Evolutionary conservation across 1,140 invertebrate genomes (phyloP), one percentile per base, ranked within the genome.

Genomic region (Hyles euphorbiae): DNA sequence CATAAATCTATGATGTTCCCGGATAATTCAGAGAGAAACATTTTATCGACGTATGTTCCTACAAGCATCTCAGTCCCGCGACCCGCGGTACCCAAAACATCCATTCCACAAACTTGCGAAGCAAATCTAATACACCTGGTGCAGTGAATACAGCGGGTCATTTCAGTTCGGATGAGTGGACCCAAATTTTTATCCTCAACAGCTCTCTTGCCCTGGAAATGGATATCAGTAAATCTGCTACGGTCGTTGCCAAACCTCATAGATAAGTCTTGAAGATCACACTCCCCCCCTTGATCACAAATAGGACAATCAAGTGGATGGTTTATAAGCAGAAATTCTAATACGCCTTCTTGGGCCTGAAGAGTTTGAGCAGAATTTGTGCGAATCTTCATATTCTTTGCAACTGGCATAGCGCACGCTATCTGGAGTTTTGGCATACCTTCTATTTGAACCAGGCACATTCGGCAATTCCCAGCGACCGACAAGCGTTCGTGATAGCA

Each of bases 251-350:
- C 99, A 90, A 99, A 99, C 34, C 95, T 95, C 97, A 99, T 99
- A 7, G 97, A 96, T 82, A 99, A 96, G 90, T 99, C 98, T 91
- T 98, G 95, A 32, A 99, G 91, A 90, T 99, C 98, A 87, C 98
- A 99, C 90, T 99, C 98, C 1, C 98, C 98, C 36, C 98, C 98
- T 89, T 99, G 99, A 89, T 99, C 99, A 91, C 99, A 99, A 89
- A 99, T 99, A 2, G 99, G 99, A 90, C 99, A 99, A 90, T 99
- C 98, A 3, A 99, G 89, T 0, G 98, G 98, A 92, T 99, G 98
- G 81, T 99, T 99, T 36, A 98, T 95, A 22, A 99, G 88, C 51
- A 99, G 89, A 83, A 99, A 99, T 88, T 99, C 98, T 96, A 99
- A 98, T 9, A 99, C 98, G 61, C 97, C 96, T 91, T 97, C 96